Evolutionary conservation across 2,888 invertebrate genomes (phyloP).

Genomic region (Augiades crinisus): DNA sequence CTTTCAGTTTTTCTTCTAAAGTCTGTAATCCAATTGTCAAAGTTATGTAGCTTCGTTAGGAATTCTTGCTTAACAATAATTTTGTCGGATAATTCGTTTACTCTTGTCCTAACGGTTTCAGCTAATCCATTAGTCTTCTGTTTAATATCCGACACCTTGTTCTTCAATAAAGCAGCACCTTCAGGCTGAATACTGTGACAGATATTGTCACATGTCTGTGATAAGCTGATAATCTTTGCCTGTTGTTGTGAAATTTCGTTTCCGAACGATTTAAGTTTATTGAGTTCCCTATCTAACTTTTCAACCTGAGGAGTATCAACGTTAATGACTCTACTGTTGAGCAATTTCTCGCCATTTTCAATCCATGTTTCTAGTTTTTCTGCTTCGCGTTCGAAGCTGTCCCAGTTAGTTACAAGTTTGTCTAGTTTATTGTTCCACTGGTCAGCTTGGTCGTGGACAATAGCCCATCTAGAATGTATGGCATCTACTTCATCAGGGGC

Average conservation of each 20-base stretch:
- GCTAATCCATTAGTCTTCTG: constrained; percentile 87
- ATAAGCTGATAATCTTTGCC: constrained; percentile 89
- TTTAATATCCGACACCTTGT: constrained; percentile 88
- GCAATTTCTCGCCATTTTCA: constrained; percentile 83
- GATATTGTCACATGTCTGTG: constrained; percentile 90
- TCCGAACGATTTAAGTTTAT: constrained; percentile 89
- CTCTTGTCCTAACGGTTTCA: constrained; percentile 87
- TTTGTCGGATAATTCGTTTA: constrained; percentile 90
- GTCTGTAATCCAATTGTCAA: constrained; percentile 90
- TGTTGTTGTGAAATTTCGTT: constrained; percentile 93
- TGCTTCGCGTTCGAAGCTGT: constrained; percentile 89
- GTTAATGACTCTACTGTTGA: constrained; percentile 81
- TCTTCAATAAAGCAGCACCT: constrained; percentile 86
- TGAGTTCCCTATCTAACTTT: constrained; percentile 88
- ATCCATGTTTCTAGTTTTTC: constrained; percentile 91
- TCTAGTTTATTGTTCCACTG: constrained; percentile 91
- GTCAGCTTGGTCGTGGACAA: constrained; percentile 89
- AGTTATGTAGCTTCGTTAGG: constrained; percentile 88
- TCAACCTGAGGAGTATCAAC: constrained; percentile 87
- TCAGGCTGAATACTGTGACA: constrained; percentile 89
- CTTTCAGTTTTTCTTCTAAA: constrained; percentile 86
- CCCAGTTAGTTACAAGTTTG: constrained; percentile 90
- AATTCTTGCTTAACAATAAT: constrained; percentile 92
- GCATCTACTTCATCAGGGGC: constrained; percentile 93
- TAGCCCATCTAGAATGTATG: constrained; percentile 91